A percentile compares a stretch with the other conserved stretches of the same genome.
Conservation (phyloP, 2,888 invertebrate species). For the Cephus nigrinus region DNA sequence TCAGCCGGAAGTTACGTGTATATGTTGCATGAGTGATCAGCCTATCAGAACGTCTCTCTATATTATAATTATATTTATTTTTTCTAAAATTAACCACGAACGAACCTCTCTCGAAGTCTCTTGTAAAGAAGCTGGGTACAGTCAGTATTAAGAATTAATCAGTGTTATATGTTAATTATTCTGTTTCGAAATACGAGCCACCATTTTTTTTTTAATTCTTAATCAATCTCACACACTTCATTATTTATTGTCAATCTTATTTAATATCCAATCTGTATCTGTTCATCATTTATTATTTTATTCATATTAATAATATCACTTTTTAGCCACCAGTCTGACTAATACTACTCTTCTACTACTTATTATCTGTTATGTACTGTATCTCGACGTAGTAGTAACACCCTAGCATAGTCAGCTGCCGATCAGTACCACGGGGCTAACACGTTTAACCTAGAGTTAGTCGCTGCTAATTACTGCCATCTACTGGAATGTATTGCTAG, state of each 20-base stretch:
- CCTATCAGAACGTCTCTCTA: neutral
- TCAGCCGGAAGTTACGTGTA: conserved; percentile 10
- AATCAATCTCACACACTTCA: neutral
- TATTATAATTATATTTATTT: neutral
- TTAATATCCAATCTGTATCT: neutral
- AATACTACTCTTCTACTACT: neutral
- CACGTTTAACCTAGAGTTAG: neutral
- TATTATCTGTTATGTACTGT: neutral
- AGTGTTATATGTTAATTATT: neutral
- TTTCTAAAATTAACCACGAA: neutral
- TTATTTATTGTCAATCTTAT: neutral
- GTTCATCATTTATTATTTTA: neutral
- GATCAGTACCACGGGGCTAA: neutral
- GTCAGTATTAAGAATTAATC: neutral
- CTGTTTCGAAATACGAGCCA: neutral
- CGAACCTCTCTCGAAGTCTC: neutral
- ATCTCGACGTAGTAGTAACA: neutral
- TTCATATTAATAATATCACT: neutral
- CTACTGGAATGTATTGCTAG: neutral
- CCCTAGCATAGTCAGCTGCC: neutral
- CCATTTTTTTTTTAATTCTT: neutral
- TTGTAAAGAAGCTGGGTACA: neutral
- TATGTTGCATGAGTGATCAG: conserved; percentile 14
- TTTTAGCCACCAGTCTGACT: neutral
- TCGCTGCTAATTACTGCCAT: neutral